Evolutionary conservation across 2,113 vertebrate species (phyloP).

Genomic region (Nothocercus julius): DNA sequence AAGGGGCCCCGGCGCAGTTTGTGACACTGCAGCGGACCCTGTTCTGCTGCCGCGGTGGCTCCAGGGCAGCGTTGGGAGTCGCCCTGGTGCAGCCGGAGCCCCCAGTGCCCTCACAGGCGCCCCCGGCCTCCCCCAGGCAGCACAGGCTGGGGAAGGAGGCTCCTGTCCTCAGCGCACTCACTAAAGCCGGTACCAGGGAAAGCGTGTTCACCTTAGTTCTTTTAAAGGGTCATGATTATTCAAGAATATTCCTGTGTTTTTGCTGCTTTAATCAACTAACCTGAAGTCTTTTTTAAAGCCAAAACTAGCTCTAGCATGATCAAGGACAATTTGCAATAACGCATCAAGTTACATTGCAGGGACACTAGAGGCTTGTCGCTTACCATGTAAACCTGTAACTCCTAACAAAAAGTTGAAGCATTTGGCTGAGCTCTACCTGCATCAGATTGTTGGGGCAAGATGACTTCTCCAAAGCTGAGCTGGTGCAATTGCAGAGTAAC

Average conservation of each 20-base stretch:
- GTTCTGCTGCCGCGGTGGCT: neutral
- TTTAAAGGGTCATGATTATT: constrained; percentile 13
- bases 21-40: neutral
- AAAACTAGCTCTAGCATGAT: constrained; percentile 2
- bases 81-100: too few relatives aligned
- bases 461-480: neutral
- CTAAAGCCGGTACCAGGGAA: neutral
- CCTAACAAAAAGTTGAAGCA: neutral
- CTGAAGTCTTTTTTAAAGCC: constrained; percentile 14
- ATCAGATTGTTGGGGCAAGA: neutral
- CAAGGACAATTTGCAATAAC: neutral
- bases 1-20: neutral
- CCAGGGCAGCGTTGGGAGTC: too few relatives aligned
- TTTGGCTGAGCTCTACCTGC: neutral
- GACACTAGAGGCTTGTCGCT: neutral
- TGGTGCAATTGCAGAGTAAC: neutral
- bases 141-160: too few relatives aligned
- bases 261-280: constrained; percentile 61
- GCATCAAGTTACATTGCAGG: neutral
- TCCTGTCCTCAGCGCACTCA: accelerated
- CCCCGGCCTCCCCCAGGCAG: too few relatives aligned
- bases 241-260: neutral
- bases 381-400: neutral
- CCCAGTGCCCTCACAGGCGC: too few relatives aligned
- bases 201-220: constrained; percentile 9